These are phyloP conservation scores for Molossus alvarezi DNA, from an alignment of 2,797 vertebrate species.

Conservation along the genomic window DNA sequence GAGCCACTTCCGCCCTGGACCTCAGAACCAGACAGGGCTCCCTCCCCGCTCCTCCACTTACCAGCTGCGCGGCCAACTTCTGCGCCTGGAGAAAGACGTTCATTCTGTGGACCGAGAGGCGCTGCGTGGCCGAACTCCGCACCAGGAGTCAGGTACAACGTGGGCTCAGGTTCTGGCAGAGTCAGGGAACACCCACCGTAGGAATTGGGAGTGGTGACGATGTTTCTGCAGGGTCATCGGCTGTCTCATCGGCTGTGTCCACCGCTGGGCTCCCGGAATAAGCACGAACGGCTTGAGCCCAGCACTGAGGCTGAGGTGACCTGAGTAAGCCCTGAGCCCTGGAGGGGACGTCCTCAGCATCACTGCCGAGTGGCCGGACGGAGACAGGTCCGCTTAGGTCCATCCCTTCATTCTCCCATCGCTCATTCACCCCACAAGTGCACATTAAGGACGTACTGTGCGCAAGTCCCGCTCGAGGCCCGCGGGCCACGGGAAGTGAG, in stretches of 20 bases:
- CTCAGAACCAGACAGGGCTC: neutral
- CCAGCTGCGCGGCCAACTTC: neutral
- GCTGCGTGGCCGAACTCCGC: accelerated
- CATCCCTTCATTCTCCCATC: accelerated
- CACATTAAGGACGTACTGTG: neutral
- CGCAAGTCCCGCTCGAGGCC: neutral
- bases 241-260: accelerated
- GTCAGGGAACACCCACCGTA: accelerated
- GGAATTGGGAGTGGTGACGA: accelerated
- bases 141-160: accelerated
- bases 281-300: accelerated
- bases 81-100: neutral
- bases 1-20: neutral
- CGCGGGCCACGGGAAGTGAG: accelerated
- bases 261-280: accelerated
- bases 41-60: neutral
- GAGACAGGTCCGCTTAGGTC: neutral
- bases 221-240: accelerated
- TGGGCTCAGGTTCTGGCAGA: neutral
- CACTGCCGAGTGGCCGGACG: neutral
- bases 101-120: accelerated
- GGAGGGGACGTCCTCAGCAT: neutral
- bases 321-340: neutral
- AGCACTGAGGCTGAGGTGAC: accelerated
- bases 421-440: neutral